A percentile compares a stretch with the other conserved stretches of the same genome.
Evolutionary conservation across 2,797 vertebrate species (phyloP).

Genomic region (Carduelis carduelis): DNA sequence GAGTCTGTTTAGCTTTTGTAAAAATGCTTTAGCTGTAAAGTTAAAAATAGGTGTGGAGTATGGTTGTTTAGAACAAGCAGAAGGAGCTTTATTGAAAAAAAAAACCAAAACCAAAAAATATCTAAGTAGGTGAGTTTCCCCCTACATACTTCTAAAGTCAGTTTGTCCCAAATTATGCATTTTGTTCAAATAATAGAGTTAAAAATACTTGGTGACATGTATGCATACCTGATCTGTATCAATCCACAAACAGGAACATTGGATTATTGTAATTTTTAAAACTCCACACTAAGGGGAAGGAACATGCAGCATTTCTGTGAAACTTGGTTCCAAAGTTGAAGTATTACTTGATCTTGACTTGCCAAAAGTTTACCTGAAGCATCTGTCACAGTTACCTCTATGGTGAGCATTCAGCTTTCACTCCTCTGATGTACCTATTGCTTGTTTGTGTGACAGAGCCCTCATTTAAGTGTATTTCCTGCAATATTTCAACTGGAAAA

Average conservation of each 20-base stretch:
- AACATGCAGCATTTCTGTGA: not conserved
- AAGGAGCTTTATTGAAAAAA: not conserved
- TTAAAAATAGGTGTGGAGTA: conserved; percentile 11
- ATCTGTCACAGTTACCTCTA: not conserved
- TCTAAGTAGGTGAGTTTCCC: not conserved
- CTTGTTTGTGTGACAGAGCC: not conserved
- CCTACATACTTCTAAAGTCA: not conserved
- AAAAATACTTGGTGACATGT: not conserved
- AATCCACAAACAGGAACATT: not conserved
- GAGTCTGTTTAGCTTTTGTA: conserved; percentile 34
- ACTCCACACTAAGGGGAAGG: not conserved
- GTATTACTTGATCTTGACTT: not conserved
- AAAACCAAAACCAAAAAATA: not conserved
- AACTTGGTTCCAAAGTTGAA: not conserved
- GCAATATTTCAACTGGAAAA: not conserved
- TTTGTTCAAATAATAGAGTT: not conserved
- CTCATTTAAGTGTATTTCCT: not conserved
- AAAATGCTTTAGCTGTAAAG: conserved; percentile 28
- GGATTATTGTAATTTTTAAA: not conserved
- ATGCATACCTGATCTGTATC: not conserved
- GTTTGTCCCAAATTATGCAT: not conserved
- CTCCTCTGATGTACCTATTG: accelerated
- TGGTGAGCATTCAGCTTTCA: not conserved
- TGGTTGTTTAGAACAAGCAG: not conserved
- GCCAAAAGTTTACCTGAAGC: not conserved